Evolutionary conservation across 2,113 vertebrate genomes (phyloP).

Genomic region (Oncorhynchus kisutch): DNA sequence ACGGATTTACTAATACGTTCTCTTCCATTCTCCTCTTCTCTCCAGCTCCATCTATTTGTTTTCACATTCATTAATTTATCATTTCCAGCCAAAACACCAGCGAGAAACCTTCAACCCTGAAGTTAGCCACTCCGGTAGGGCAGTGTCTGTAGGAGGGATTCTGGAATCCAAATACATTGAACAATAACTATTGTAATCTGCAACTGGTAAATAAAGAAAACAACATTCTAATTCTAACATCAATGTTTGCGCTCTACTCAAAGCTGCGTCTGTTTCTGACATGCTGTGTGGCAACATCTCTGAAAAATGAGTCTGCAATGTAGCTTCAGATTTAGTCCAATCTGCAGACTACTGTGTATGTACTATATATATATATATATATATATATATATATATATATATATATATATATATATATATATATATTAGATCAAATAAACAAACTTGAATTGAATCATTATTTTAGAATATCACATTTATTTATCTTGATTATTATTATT

Average conservation of each 20-base stretch:
- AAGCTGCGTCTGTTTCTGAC: not conserved
- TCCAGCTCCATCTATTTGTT: slow-evolving; percentile 57
- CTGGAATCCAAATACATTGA: slow-evolving; percentile 43
- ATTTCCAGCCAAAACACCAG: slow-evolving; percentile 36
- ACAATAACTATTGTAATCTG: slow-evolving; percentile 23
- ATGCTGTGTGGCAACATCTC: slow-evolving; percentile 4
- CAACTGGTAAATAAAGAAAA: slow-evolving; percentile 42
- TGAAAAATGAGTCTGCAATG: not conserved
- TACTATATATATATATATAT: no score
- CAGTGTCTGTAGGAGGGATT: slow-evolving; percentile 36
- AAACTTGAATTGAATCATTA: not conserved
- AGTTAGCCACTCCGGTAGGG: slow-evolving; percentile 19
- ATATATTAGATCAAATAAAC: not conserved
- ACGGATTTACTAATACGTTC: no score
- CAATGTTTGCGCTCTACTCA: slow-evolving; percentile 42
- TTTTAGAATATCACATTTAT: not conserved
- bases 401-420: no score
- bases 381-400: no score
- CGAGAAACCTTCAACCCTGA: slow-evolving; percentile 26
- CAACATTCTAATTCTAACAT: slow-evolving; percentile 45
- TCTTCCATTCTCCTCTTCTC: slow-evolving; percentile 23
- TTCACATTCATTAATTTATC: slow-evolving; percentile 62
- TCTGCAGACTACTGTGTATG: no score
- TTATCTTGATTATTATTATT: no score
- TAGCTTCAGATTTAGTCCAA: no score